These are phyloP conservation scores for Sciurus vulgaris DNA, from an alignment of 2,797 vertebrate species.

Conservation along the genomic window DNA sequence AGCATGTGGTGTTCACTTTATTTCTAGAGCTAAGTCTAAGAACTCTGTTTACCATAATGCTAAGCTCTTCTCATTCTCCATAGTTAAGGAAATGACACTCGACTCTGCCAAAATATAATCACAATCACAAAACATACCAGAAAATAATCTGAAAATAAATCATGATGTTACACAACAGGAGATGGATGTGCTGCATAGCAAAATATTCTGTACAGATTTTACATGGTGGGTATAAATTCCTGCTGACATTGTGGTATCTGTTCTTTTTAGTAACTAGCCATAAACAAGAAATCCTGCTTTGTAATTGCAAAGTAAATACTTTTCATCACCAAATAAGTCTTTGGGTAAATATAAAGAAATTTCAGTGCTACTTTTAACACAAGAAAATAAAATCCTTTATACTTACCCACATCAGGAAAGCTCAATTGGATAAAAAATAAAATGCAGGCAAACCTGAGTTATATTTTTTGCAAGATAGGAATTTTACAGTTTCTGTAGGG, in stretches of 20 bases:
- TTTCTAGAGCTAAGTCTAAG: constrained; percentile 57
- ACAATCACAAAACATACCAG: constrained; percentile 25
- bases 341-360: constrained; percentile 35
- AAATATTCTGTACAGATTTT: background rate
- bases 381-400: background rate
- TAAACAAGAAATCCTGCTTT: background rate
- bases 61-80: constrained; percentile 36
- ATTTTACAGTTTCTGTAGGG: background rate
- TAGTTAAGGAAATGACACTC: constrained; percentile 23
- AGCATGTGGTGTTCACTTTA: background rate
- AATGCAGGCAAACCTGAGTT: background rate
- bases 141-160: constrained; percentile 24
- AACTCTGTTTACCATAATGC: background rate
- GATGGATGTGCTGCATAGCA: no score
- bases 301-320: constrained; percentile 63
- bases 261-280: background rate
- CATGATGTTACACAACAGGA: background rate
- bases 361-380: constrained; percentile 16
- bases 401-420: background rate
- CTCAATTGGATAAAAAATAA: background rate
- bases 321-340: constrained; percentile 3
- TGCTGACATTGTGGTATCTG: background rate
- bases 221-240: background rate
- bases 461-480: background rate
- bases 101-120: constrained; percentile 43